These are phyloP conservation scores for Tenodera sinensis DNA, from an alignment of 2,888 invertebrate species.

Conservation along the genomic window DNA sequence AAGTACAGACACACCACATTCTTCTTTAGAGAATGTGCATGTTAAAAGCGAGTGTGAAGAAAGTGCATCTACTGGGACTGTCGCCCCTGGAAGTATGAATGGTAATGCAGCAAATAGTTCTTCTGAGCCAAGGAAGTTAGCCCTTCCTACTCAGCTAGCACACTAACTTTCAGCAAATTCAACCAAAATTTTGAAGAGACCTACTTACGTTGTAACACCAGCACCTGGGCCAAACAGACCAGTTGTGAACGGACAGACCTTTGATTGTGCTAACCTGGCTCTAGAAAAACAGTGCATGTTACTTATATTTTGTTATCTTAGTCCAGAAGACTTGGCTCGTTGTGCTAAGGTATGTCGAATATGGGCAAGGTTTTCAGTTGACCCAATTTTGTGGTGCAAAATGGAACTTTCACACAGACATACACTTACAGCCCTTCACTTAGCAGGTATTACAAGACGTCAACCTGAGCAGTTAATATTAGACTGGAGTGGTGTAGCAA, in stretches of 20 bases:
- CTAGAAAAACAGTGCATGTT: constrained; percentile 65
- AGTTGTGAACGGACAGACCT: background rate
- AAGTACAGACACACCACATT: background rate
- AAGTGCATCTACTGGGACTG: constrained; percentile 7
- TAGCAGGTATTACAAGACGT: constrained; percentile 80
- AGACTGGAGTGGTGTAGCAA: constrained; percentile 87
- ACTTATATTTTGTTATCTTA: constrained; percentile 51
- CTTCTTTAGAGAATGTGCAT: background rate
- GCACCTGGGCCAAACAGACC: constrained; percentile 38
- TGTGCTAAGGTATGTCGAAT: constrained; percentile 69
- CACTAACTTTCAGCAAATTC: constrained; percentile 70
- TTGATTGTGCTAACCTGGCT: background rate
- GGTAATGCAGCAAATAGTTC: background rate
- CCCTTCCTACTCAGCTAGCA: constrained; percentile 70
- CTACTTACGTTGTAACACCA: constrained; percentile 72
- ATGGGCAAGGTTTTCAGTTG: constrained; percentile 83
- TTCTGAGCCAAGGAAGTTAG: constrained; percentile 59
- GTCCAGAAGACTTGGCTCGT: constrained; percentile 42
- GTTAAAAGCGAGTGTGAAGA: constrained; percentile 27
- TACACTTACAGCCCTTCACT: constrained; percentile 65
- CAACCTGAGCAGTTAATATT: constrained; percentile 82
- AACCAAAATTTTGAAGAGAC: constrained; percentile 59
- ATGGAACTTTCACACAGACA: constrained; percentile 75
- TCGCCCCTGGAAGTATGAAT: background rate
- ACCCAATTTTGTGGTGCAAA: constrained; percentile 77